Evolutionary conservation across 2,888 invertebrate genomes (phyloP), one percentile per base, ranked within the genome.

Genomic region (Pycnomerus fuliginosus): DNA sequence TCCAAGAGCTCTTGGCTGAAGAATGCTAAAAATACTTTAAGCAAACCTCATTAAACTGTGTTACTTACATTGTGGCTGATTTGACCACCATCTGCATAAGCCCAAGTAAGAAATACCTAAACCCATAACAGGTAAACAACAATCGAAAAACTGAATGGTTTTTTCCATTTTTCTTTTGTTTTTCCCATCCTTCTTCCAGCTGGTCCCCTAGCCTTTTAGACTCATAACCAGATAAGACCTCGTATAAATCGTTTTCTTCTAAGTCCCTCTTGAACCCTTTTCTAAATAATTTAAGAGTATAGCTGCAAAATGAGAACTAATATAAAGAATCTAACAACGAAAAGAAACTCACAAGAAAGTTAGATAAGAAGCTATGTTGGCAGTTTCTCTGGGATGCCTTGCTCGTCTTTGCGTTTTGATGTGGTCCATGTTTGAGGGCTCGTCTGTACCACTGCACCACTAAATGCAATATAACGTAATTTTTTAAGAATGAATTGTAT

Each of bases 271-370:
- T 78, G 52, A 78, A 79, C 3, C 85, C 85, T 42, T 80, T 75
- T 65, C 77, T 79, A 59, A 86, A 85, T 3, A 80, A 77, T 51
- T 80, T 79, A 36, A 81, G 68, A 1, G 84, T 77, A 80, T 84
- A 86, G 65, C 85, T 85, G 67, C 41, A 10, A 25, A 3, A 25
- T 5, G 20, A 20, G 8, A 20, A 50, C 24, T 71, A 2, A 68
- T 65, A 47, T 76, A 72, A 2, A 76, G 67, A 1, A 8, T n/a
- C 11, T 27, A 76, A 8, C 20, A 4, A 10, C 27, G 11, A 27
- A 32, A 32, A 32, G 11, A 16, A 20, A 13, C 62, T 63, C 56
- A 63, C 63, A 54, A 29, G 46, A 63, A 63, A 14, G 60, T 58
- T 12, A 60, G 28, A 13, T 51, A 31, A n/a, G 60, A 61, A 8